These are phyloP conservation scores for Cichladusa arquata DNA, from an alignment of 2,113 vertebrate species.

Conservation along the genomic window DNA sequence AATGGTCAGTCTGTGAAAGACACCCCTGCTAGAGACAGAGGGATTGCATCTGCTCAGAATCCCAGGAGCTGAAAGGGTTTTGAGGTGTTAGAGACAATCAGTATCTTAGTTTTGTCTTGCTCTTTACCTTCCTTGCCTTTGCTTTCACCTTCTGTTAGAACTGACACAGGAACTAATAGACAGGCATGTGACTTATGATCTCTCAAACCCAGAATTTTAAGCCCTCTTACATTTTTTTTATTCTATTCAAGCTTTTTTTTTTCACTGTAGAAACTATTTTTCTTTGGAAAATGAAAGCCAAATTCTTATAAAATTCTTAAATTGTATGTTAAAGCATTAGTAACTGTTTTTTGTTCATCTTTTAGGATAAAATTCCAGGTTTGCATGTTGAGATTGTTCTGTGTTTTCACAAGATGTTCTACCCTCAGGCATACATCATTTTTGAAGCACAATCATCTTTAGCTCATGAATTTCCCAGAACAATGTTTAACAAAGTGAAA, in stretches of 20 bases:
- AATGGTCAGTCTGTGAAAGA: not conserved
- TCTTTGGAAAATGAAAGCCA: not conserved
- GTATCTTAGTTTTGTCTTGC: not conserved
- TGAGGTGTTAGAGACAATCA: not conserved
- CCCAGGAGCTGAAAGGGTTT: not conserved
- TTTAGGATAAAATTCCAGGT: not conserved
- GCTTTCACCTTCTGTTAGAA: not conserved
- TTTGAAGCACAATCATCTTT: not conserved
- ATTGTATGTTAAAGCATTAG: not conserved
- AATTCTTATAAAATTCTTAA: not conserved
- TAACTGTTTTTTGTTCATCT: not conserved
- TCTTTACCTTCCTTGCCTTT: not conserved
- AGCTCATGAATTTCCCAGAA: not conserved
- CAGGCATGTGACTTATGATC: accelerated
- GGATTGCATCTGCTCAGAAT: not conserved
- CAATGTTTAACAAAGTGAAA: not conserved
- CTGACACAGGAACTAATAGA: not conserved
- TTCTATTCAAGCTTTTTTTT: not conserved
- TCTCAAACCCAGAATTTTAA: not conserved
- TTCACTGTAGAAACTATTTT: not conserved
- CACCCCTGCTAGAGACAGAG: not conserved
- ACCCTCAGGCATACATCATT: not conserved
- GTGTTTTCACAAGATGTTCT: not conserved
- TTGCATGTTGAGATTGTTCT: not conserved
- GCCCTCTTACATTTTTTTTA: not conserved